Conservation (phyloP, 2,797 vertebrate genomes). For the Falco cherrug region DNA sequence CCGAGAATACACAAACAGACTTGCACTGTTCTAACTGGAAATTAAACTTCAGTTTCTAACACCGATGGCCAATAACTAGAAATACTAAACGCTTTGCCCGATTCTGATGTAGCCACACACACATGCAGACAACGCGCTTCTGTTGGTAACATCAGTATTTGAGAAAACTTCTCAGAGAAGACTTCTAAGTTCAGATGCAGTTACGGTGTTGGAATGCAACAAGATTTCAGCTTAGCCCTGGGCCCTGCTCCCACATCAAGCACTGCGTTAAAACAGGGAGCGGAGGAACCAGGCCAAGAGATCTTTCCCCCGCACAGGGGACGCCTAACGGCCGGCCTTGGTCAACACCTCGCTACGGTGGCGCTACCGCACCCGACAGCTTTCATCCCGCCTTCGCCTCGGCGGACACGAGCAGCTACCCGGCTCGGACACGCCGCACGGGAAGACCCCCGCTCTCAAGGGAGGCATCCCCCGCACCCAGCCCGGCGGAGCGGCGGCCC, state of each 20-base stretch:
- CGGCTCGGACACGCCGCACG: accelerated
- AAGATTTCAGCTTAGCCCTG: accelerated
- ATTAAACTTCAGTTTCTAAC: not conserved
- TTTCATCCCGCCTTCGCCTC: not conserved
- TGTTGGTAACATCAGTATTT: accelerated
- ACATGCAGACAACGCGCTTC: not conserved
- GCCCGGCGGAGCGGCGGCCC: accelerated
- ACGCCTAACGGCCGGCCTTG: accelerated
- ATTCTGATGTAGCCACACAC: not conserved
- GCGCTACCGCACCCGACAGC: not conserved
- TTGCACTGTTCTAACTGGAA: not conserved
- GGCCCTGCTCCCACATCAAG: not conserved
- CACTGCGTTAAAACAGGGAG: accelerated
- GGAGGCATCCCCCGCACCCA: accelerated
- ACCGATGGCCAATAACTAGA: too few species aligned
- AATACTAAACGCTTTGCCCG: not conserved
- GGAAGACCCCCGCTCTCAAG: accelerated
- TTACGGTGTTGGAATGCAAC: accelerated
- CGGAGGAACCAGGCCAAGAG: not conserved
- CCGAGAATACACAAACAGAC: not conserved
- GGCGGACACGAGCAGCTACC: accelerated
- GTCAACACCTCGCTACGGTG: not conserved
- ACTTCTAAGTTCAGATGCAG: not conserved
- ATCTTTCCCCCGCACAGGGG: not conserved
- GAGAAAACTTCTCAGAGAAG: not conserved